Evolutionary conservation across 2,797 vertebrate genomes (phyloP), one percentile per base, ranked within the genome.

Genomic region (Pipistrellus pipistrellus): DNA sequence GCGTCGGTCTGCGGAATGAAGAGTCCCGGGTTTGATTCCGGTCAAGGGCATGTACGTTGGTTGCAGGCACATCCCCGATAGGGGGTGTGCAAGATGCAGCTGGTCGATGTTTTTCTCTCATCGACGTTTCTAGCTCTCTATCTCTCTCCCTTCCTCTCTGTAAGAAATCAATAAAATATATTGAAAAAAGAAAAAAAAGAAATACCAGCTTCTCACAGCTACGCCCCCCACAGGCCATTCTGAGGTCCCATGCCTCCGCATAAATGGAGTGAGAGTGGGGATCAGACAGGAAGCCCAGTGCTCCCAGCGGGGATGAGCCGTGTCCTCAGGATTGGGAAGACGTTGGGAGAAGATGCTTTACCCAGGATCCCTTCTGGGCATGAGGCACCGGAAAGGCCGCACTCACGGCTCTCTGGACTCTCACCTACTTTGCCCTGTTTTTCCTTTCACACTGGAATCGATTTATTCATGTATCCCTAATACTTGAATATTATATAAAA

Each of bases 131-230:
- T n/a, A n/a, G n/a, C n/a, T n/a, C n/a, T n/a, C n/a, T n/a, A n/a
- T n/a, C n/a, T n/a, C n/a, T n/a, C n/a, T n/a, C n/a, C n/a, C n/a
- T n/a, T n/a, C n/a, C n/a, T n/a, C n/a, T n/a, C n/a, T n/a, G n/a
- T n/a, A n/a, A n/a, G n/a, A n/a, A n/a, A n/a, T n/a, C n/a, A n/a
- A n/a, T n/a, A n/a, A n/a, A n/a, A n/a, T n/a, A n/a, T n/a, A n/a
- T n/a, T n/a, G n/a, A n/a, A n/a, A n/a, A n/a, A n/a, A n/a, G n/a
- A n/a, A n/a, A n/a, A n/a, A n/a, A n/a, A n/a, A n/a, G n/a, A n/a
- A n/a, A n/a, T n/a, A 8, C 30, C 18, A 6, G 44, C 25, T 11
- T 4, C 38, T 2, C 2, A 0, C 17, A 7, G 4, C 55, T 44
- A 18, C 3, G 3, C 6, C 15, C 27, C 3, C 20, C 44, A 20